Conservation (phyloP, 2,113 vertebrate species). For the Amblyornis subalaris region DNA sequence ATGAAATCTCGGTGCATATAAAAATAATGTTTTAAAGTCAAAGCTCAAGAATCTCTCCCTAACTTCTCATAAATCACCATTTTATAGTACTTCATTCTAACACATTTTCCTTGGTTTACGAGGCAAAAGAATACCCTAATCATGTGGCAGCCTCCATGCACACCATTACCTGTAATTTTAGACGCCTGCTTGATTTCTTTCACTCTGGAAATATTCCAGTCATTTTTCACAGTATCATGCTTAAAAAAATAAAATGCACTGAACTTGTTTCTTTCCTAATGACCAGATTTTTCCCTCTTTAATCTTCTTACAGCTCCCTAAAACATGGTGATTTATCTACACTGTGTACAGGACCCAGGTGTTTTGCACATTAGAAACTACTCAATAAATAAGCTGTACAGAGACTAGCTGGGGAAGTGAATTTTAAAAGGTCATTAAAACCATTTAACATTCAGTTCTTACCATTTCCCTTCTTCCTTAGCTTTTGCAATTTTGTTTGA, state of each 20-base stretch:
- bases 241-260: constrained; percentile 61
- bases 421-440: constrained; percentile 30
- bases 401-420: background rate
- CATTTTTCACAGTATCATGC: constrained; percentile 49
- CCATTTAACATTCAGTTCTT: constrained; percentile 38
- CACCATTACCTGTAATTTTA: constrained; percentile 64
- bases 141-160: constrained; percentile 10
- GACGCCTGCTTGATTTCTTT: constrained; percentile 44
- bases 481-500: background rate
- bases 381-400: constrained; percentile 23
- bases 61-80: constrained; percentile 41
- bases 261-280: constrained; percentile 47
- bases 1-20: constrained; percentile 44
- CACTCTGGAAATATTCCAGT: constrained; percentile 38
- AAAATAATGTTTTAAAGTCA: constrained; percentile 60
- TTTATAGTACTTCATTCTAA: constrained; percentile 56
- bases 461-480: background rate
- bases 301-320: constrained; percentile 33
- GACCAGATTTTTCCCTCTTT: constrained; percentile 25
- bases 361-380: constrained; percentile 21
- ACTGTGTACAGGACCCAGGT: constrained; percentile 10
- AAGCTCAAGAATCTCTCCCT: constrained; percentile 44
- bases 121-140: constrained; percentile 62
- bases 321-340: constrained; percentile 16
- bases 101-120: constrained; percentile 57